Evolutionary conservation across 2,113 vertebrate genomes (phyloP).

Genomic region (Castor canadensis): DNA sequence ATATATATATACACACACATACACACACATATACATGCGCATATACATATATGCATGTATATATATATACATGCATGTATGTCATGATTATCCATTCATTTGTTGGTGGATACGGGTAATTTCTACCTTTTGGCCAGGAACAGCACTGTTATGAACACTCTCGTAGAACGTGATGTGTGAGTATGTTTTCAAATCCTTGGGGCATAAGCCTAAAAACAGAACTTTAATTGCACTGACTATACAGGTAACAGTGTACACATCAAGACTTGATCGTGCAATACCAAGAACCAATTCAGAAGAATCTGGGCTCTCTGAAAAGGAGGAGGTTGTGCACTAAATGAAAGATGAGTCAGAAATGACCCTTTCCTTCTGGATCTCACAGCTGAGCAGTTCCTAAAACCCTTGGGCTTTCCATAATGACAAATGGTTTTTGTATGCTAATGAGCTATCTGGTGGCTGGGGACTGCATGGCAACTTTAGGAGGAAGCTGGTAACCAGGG

Average conservation of each 20-base stretch:
- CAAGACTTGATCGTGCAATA: background rate
- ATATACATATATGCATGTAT: background rate
- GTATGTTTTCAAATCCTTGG: background rate
- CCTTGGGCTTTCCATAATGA: background rate
- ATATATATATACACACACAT: no score
- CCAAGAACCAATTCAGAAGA: background rate
- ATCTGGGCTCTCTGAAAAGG: background rate
- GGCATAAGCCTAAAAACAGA: background rate
- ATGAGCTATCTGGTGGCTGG: background rate
- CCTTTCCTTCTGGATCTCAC: background rate
- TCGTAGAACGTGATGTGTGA: background rate
- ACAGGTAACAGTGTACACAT: background rate
- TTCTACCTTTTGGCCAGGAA: background rate
- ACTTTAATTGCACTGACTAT: background rate
- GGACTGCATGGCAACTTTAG: background rate
- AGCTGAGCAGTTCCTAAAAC: background rate
- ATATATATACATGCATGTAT: background rate
- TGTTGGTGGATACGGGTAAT: background rate
- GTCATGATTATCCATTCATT: background rate
- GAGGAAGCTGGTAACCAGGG: background rate
- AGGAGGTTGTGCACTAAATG: background rate
- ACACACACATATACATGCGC: background rate
- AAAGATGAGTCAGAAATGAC: background rate
- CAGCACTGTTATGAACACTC: background rate
- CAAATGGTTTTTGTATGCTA: background rate